Evolutionary conservation across 1,140 invertebrate species (phyloP).

Genomic region (Heliconius himera): DNA sequence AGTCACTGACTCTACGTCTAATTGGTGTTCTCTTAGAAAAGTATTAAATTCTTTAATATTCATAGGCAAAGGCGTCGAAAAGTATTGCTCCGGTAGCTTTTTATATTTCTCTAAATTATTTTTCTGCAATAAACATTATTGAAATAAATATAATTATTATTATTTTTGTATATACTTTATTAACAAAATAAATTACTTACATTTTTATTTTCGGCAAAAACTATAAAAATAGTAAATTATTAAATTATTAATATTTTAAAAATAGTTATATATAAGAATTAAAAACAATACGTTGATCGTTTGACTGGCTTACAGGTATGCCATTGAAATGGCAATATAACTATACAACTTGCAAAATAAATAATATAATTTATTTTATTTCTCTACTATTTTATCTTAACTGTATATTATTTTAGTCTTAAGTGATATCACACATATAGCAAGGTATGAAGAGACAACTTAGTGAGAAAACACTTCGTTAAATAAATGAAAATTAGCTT

Average conservation of each 20-base stretch:
- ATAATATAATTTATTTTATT: too few relatives aligned
- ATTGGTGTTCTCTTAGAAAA: slow-evolving; percentile 56
- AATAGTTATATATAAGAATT: not conserved
- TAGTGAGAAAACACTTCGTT: too few relatives aligned
- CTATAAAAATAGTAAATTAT: not conserved
- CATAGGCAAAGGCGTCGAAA: slow-evolving; percentile 64
- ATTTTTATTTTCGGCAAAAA: not conserved
- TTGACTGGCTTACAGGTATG: too few relatives aligned
- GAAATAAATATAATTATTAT: not conserved
- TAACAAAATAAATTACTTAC: not conserved
- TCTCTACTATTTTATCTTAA: too few relatives aligned
- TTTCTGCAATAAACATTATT: slow-evolving; percentile 29
- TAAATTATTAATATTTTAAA: not conserved
- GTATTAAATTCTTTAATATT: slow-evolving; percentile 53
- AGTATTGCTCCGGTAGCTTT: slow-evolving; percentile 56
- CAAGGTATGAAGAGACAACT: too few relatives aligned
- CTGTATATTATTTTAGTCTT: too few relatives aligned
- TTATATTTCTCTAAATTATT: slow-evolving; percentile 36
- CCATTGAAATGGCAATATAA: too few relatives aligned
- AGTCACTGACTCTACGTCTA: slow-evolving; percentile 58
- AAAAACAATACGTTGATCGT: too few relatives aligned
- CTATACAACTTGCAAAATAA: too few relatives aligned
- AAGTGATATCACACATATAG: too few relatives aligned
- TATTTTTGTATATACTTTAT: not conserved
- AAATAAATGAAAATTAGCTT: too few relatives aligned